Evolutionary conservation across 2,113 vertebrate species (phyloP).

Genomic region (Leptosomus discolor): DNA sequence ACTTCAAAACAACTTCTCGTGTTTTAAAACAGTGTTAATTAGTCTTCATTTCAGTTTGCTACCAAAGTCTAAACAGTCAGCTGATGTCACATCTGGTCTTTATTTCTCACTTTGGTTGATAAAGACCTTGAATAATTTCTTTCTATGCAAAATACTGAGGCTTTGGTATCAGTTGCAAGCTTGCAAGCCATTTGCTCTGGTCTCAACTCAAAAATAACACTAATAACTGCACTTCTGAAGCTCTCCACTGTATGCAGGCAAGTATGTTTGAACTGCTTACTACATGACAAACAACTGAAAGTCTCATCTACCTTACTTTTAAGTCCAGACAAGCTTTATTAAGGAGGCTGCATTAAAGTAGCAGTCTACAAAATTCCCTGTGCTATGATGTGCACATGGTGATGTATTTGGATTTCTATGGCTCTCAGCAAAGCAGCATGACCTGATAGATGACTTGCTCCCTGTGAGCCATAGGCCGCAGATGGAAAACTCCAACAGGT

Average conservation of each 20-base stretch:
- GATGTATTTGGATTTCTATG: accelerated
- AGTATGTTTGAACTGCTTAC: neutral
- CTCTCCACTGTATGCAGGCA: neutral
- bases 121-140: neutral
- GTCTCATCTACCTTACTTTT: neutral
- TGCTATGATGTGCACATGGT: accelerated
- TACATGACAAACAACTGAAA: neutral
- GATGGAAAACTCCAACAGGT: neutral
- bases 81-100: neutral
- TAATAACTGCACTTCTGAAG: neutral
- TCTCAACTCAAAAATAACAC: neutral
- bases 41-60: neutral
- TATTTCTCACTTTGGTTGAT: neutral
- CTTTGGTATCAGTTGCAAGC: neutral
- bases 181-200: neutral
- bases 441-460: neutral
- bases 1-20: neutral
- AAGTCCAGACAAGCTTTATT: neutral
- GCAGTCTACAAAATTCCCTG: neutral
- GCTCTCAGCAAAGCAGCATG: neutral
- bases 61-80: neutral
- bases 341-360: neutral
- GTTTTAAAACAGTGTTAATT: neutral
- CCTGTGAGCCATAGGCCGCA: neutral
- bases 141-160: neutral